Conservation (phyloP, 2,113 vertebrate genomes). For the Martes martes region DNA sequence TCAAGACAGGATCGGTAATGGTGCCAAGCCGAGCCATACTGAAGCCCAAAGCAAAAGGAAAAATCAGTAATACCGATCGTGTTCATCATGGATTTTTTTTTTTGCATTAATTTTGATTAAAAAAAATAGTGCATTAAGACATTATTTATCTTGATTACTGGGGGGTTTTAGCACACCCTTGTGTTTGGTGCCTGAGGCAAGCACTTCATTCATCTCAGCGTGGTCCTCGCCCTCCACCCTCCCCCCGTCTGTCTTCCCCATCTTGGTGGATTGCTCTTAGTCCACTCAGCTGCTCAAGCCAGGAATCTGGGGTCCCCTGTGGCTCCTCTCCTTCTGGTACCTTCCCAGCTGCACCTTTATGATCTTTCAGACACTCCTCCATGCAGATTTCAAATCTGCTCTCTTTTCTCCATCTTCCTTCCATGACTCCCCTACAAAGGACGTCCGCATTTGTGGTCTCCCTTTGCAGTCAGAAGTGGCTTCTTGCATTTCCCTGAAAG, state of each 20-base stretch:
- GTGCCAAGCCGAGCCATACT: background rate
- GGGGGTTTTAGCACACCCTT: background rate
- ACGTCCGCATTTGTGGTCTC: accelerated
- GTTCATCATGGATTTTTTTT: background rate
- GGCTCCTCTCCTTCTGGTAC: background rate
- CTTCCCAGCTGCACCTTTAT: too few species aligned
- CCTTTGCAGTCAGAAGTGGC: background rate
- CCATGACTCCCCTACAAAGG: background rate
- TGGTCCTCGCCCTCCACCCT: background rate
- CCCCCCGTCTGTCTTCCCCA: accelerated
- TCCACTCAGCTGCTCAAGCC: background rate
- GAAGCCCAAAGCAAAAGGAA: slow-evolving; percentile 23
- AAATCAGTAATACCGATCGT: background rate
- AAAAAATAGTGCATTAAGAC: background rate
- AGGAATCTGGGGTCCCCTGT: background rate
- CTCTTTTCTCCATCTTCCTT: background rate
- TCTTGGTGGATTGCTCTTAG: too few species aligned
- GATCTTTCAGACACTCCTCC: background rate
- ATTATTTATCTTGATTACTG: background rate
- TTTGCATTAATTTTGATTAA: slow-evolving; percentile 9
- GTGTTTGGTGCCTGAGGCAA: background rate
- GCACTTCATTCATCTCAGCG: background rate
- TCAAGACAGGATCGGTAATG: background rate
- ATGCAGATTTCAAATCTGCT: background rate
- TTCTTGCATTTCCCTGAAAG: background rate